Conservation (phyloP, 1,140 invertebrate genomes). For the Thrips palmi region DNA sequence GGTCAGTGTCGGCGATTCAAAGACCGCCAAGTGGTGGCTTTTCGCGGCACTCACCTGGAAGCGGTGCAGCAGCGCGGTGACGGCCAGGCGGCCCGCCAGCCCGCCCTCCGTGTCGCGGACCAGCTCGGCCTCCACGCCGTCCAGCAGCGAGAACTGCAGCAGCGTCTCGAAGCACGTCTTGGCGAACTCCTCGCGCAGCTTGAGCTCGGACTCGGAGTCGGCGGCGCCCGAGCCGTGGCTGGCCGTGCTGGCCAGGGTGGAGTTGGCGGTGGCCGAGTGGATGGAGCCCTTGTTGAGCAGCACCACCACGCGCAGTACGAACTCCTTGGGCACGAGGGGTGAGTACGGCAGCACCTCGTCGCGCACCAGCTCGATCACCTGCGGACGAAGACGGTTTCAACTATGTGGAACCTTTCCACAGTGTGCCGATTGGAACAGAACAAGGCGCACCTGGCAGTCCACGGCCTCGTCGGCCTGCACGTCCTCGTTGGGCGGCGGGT, state of each 20-base stretch:
- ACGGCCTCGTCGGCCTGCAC: slow-evolving; percentile 66
- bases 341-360: slow-evolving; percentile 74
- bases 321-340: slow-evolving; percentile 59
- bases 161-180: slow-evolving; percentile 92
- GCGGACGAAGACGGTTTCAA: too few species aligned
- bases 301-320: slow-evolving; percentile 71
- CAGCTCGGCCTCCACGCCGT: slow-evolving; percentile 36
- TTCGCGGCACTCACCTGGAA: too few species aligned
- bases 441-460: slow-evolving; percentile 75
- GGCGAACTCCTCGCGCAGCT: slow-evolving; percentile 83
- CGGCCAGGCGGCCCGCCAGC: slow-evolving; percentile 66
- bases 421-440: too few species aligned
- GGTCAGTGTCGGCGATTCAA: too few species aligned
- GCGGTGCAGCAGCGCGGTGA: slow-evolving; percentile 73
- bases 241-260: slow-evolving; percentile 25
- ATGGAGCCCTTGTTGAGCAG: slow-evolving; percentile 87
- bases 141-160: slow-evolving; percentile 74
- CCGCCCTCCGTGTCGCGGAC: slow-evolving; percentile 15
- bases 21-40: too few species aligned
- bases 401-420: too few species aligned
- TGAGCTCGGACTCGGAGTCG: slow-evolving; percentile 71
- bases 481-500: slow-evolving; percentile 48
- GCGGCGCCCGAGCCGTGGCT: slow-evolving; percentile 9
- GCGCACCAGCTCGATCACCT: slow-evolving; percentile 66
- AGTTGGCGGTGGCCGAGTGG: slow-evolving; percentile 55